Evolutionary conservation across 1,140 invertebrate genomes (phyloP).

Genomic region (Gryllus bimaculatus): DNA sequence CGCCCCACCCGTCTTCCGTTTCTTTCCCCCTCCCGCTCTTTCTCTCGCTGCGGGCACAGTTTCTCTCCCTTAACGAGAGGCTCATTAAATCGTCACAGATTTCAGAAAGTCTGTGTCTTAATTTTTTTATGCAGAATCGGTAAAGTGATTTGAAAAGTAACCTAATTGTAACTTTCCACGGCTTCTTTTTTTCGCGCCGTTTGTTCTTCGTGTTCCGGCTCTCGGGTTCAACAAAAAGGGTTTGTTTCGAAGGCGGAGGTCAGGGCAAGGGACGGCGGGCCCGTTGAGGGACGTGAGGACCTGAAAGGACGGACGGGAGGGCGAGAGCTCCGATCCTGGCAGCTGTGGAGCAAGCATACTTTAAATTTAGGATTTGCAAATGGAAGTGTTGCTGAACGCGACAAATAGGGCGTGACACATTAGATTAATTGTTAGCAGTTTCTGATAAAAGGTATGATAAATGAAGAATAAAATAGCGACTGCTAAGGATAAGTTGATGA

Average conservation of each 20-base stretch:
- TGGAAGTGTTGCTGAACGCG: no score
- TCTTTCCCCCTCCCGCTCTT: neutral
- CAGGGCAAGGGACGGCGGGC: no score
- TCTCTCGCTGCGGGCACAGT: neutral
- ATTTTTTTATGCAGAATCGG: neutral
- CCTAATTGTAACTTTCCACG: neutral
- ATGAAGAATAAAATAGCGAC: no score
- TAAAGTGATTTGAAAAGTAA: neutral
- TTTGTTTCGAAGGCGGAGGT: neutral
- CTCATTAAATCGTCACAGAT: neutral
- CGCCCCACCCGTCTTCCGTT: neutral
- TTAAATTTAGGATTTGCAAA: no score
- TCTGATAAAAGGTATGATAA: no score
- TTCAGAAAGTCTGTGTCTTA: neutral
- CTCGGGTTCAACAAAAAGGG: neutral
- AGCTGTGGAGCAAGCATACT: no score
- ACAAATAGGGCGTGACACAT: no score
- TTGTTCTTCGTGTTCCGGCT: neutral
- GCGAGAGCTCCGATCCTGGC: no score
- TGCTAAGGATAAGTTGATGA: no score
- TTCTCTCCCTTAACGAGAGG: neutral
- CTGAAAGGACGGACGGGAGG: no score
- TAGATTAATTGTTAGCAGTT: no score
- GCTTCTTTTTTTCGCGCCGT: neutral
- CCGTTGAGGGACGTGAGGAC: no score